A percentile compares a stretch with the other conserved stretches of the same genome.
These are phyloP conservation scores for Ecdyonurus torrentis DNA, from an alignment of 2,888 invertebrate genomes.

Conservation along the genomic window DNA sequence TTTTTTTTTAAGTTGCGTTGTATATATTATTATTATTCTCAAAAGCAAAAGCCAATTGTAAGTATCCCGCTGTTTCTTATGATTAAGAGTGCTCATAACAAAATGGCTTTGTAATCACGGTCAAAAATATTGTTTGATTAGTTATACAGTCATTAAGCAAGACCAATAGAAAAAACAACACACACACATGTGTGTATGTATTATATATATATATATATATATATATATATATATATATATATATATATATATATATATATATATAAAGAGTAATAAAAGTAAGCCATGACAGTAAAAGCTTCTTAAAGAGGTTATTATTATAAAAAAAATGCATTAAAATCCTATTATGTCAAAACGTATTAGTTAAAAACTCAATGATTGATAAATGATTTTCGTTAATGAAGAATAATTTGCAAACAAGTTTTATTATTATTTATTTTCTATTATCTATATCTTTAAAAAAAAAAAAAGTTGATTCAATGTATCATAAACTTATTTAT, in stretches of 20 bases:
- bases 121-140: not conserved
- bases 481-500: too few relatives aligned
- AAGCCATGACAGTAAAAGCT: too few relatives aligned
- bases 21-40: too few relatives aligned
- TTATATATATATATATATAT: too few relatives aligned
- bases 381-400: not conserved
- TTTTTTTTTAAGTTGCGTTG: too few relatives aligned
- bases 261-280: too few relatives aligned
- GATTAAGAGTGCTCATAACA: not conserved
- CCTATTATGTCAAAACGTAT: not conserved
- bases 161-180: not conserved
- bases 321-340: not conserved
- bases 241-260: too few relatives aligned
- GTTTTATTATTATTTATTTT: not conserved
- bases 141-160: not conserved
- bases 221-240: too few relatives aligned
- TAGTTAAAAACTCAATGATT: not conserved
- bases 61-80: not conserved
- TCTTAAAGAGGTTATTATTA: not conserved
- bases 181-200: too few relatives aligned
- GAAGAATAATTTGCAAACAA: not conserved
- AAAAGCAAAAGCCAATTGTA: not conserved
- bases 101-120: not conserved
- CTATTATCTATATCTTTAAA: not conserved
- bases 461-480: not conserved